Percentiles rank a stretch among this genome's conserved stretches.
phyloP scores from a whole-genome alignment of 1,140 invertebrate genomes.

The Contarinia nasturtii region DNA sequence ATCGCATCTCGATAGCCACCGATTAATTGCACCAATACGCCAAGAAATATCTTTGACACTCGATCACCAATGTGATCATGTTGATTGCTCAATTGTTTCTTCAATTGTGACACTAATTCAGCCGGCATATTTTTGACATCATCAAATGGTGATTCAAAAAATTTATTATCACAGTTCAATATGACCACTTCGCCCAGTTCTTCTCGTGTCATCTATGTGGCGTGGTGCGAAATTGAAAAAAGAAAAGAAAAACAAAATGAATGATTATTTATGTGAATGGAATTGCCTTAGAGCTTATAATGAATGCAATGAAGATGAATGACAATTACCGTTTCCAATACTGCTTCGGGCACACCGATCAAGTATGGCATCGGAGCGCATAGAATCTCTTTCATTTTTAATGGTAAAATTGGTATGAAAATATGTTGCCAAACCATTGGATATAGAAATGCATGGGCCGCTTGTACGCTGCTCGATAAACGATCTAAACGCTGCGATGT shows the following conservation, averaged over 20 bases:
- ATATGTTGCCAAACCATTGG: conserved; percentile 98
- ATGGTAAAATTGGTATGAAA: conserved; percentile 83
- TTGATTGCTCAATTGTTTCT: conserved; percentile 48
- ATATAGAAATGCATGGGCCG: conserved; percentile 80
- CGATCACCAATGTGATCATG: conserved; percentile 63
- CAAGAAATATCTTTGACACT: conserved; percentile 75
- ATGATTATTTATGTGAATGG: background rate
- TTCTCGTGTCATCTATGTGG: conserved; percentile 32
- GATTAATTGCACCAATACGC: conserved; percentile 75
- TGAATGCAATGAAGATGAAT: too few species aligned
- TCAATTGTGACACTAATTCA: conserved; percentile 49
- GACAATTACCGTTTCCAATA: conserved; percentile 45
- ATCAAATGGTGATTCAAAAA: conserved; percentile 66
- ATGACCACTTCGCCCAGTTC: conserved; percentile 84
- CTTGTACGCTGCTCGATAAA: conserved; percentile 83
- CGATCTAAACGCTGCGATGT: conserved; percentile 70
- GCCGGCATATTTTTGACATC: conserved; percentile 69
- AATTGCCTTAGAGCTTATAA: background rate
- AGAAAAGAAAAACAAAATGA: background rate
- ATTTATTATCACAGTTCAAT: conserved; percentile 76
- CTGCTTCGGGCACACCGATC: conserved; percentile 71
- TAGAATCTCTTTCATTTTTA: conserved; percentile 74
- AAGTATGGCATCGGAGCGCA: conserved; percentile 88
- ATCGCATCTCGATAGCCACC: conserved; percentile 86
- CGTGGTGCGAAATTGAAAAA: background rate